Conservation (phyloP, 2,888 invertebrate genomes). For the Caenorhabditis wallacei region DNA sequence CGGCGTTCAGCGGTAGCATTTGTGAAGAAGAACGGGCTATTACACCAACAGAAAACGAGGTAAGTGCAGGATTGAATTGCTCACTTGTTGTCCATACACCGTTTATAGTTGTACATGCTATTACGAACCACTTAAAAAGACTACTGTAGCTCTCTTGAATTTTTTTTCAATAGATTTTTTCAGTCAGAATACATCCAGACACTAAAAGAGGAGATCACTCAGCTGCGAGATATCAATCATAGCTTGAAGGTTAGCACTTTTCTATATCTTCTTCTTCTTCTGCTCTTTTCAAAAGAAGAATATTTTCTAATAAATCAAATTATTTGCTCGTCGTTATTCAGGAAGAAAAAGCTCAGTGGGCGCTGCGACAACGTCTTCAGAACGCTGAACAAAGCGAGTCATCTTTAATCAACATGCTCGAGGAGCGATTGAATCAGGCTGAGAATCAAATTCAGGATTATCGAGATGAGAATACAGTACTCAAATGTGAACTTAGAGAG, state of each 20-base stretch:
- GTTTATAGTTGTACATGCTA: conserved; percentile 30
- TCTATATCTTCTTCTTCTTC: neutral
- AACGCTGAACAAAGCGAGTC: conserved; percentile 66
- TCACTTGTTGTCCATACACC: conserved; percentile 1
- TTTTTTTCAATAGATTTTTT: no score
- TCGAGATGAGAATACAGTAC: conserved; percentile 89
- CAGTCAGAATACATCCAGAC: conserved; percentile 77
- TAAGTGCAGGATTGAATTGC: conserved; percentile 40
- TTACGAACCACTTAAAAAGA: neutral
- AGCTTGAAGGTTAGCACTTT: conserved; percentile 70
- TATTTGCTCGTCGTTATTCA: conserved; percentile 42
- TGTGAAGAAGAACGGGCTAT: conserved; percentile 77
- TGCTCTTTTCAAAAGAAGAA: conserved; percentile 24
- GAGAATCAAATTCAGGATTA: conserved; percentile 80
- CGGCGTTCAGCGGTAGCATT: conserved; percentile 73
- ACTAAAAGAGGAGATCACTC: conserved; percentile 87
- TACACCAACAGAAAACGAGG: conserved; percentile 80
- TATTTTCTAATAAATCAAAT: conserved; percentile 26
- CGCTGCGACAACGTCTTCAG: conserved; percentile 61
- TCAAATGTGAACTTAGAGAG: conserved; percentile 88
- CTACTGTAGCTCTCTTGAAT: neutral
- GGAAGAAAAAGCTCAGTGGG: conserved; percentile 68
- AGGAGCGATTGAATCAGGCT: conserved; percentile 76
- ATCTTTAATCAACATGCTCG: conserved; percentile 69
- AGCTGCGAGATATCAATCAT: conserved; percentile 75